Conservation (phyloP, 2,888 invertebrate species). For the Chloroclystis v-ata region DNA sequence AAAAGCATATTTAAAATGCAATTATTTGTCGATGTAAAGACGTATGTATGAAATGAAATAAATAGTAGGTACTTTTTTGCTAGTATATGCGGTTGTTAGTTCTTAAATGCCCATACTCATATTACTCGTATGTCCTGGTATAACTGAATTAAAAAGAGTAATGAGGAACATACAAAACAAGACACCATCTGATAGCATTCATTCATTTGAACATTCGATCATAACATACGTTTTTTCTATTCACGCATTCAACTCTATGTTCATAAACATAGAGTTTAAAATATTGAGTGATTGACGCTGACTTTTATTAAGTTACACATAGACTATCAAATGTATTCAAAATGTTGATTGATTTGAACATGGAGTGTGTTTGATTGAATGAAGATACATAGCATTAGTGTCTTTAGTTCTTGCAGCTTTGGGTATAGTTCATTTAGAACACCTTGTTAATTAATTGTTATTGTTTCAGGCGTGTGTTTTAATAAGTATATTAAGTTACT, state of each 20-base stretch:
- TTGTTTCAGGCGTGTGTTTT: too few relatives aligned
- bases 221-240: slow-evolving; percentile 35
- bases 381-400: slow-evolving; percentile 74
- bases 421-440: slow-evolving; percentile 1
- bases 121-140: too few relatives aligned
- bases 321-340: slow-evolving; percentile 67
- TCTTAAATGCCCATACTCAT: too few relatives aligned
- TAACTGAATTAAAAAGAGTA: slow-evolving; percentile 17
- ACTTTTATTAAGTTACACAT: slow-evolving; percentile 50
- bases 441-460: not conserved
- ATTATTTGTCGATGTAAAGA: too few relatives aligned
- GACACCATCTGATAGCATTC: slow-evolving; percentile 36
- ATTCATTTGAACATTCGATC: slow-evolving; percentile 52
- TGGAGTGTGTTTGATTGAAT: slow-evolving; percentile 66
- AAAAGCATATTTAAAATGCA: too few relatives aligned
- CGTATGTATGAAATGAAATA: too few relatives aligned
- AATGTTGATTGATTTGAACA: slow-evolving; percentile 76
- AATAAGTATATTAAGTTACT: too few relatives aligned
- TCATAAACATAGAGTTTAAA: slow-evolving; percentile 10
- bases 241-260: slow-evolving; percentile 10
- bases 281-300: slow-evolving; percentile 6
- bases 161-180: slow-evolving; percentile 25
- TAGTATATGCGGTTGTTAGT: too few relatives aligned
- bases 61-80: too few relatives aligned
- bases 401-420: slow-evolving; percentile 37